Evolutionary conservation across 2,888 invertebrate genomes (phyloP).

Genomic region (Drosophila vallismaia): DNA sequence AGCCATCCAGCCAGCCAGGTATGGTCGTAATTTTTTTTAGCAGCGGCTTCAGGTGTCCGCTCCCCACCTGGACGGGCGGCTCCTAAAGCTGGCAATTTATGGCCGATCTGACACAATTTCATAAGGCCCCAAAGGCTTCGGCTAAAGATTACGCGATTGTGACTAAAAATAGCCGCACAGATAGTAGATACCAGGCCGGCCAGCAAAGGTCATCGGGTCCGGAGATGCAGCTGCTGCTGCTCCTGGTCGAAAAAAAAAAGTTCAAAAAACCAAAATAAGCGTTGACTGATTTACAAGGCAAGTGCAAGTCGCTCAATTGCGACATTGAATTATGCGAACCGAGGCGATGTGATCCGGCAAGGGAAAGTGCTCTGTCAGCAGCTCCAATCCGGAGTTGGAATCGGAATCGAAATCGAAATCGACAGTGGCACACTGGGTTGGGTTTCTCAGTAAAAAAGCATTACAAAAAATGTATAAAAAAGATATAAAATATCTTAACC

Average conservation of each 20-base stretch:
- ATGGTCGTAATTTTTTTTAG: slow-evolving; percentile 21
- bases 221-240: slow-evolving; percentile 39
- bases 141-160: slow-evolving; percentile 61
- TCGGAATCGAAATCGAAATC: slow-evolving; percentile 50
- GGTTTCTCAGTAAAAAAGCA: neutral
- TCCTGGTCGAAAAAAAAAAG: neutral
- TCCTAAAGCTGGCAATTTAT: slow-evolving; percentile 73
- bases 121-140: slow-evolving; percentile 63
- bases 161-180: slow-evolving; percentile 45
- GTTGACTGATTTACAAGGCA: slow-evolving; percentile 45
- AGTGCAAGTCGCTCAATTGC: slow-evolving; percentile 44
- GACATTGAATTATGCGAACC: slow-evolving; percentile 62
- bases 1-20: slow-evolving; percentile 1
- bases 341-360: slow-evolving; percentile 15
- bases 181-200: neutral
- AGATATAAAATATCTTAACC: neutral
- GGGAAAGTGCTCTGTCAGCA: slow-evolving; percentile 60
- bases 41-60: slow-evolving; percentile 40
- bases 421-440: slow-evolving; percentile 39
- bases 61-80: slow-evolving; percentile 37
- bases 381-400: slow-evolving; percentile 6
- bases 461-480: neutral
- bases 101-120: slow-evolving; percentile 75
- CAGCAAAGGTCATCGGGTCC: slow-evolving; percentile 39
- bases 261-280: neutral